phyloP scores from a whole-genome alignment of 2,888 invertebrate genomes.

The Sisyra nigra region DNA sequence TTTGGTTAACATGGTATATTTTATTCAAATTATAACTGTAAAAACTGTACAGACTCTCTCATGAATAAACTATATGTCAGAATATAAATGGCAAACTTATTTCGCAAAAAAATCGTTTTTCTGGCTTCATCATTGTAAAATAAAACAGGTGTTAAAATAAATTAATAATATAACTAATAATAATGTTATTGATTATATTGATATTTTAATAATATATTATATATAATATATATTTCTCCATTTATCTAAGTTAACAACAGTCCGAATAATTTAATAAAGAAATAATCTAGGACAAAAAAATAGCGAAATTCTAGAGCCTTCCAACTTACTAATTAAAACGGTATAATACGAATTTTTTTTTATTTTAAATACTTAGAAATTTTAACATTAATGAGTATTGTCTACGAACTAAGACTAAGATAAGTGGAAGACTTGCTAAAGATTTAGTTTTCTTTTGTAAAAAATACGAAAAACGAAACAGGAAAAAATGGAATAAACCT shows the following conservation, averaged over 20 bases:
- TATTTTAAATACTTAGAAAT: too few species aligned
- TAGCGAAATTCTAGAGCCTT: neutral
- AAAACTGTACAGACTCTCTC: constrained; percentile 5
- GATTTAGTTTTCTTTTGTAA: neutral
- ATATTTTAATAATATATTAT: neutral
- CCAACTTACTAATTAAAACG: neutral
- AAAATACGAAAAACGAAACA: too few species aligned
- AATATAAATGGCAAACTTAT: constrained; percentile 7
- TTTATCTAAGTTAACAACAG: constrained; percentile 1
- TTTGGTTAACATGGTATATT: constrained; percentile 2
- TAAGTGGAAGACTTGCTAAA: constrained; percentile 5
- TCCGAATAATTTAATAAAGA: neutral
- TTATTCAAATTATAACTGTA: constrained; percentile 5
- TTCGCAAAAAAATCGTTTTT: neutral
- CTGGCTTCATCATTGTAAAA: neutral
- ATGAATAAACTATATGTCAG: neutral
- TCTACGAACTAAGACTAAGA: neutral
- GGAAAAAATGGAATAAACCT: neutral
- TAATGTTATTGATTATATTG: too few species aligned
- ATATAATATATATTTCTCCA: neutral
- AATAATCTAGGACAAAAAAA: neutral
- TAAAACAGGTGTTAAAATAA: neutral
- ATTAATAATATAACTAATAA: neutral
- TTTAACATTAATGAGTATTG: too few species aligned
- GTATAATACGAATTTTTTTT: neutral